Percentiles rank a stretch among this genome's conserved stretches.
These are phyloP conservation scores for Zhuqinia jingwanae DNA, from an alignment of 2,888 invertebrate species.

Conservation along the genomic window DNA sequence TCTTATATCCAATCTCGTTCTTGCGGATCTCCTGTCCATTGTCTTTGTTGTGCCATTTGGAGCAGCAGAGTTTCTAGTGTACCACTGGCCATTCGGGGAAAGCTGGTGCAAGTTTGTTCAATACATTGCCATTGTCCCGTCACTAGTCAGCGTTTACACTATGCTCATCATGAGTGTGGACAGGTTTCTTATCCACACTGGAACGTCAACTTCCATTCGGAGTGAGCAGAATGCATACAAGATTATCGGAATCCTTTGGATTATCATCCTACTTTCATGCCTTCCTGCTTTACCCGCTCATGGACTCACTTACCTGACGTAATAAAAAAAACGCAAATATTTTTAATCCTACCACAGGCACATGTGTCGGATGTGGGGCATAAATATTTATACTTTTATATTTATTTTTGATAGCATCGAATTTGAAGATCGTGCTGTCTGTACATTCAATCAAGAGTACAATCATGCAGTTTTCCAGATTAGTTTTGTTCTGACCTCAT, in stretches of 20 bases:
- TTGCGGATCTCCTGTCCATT: slow-evolving; percentile 95
- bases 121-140: slow-evolving; percentile 95
- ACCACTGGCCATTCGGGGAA: slow-evolving; percentile 95
- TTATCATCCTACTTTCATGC: slow-evolving; percentile 89
- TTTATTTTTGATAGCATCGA: slow-evolving; percentile 80
- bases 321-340: slow-evolving; percentile 78
- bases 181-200: slow-evolving; percentile 93
- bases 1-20: slow-evolving; percentile 93
- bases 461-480: slow-evolving; percentile 83
- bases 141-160: slow-evolving; percentile 96
- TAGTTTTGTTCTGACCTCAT: slow-evolving; percentile 93
- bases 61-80: slow-evolving; percentile 92
- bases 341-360: not conserved
- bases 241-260: slow-evolving; percentile 91
- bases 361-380: slow-evolving; percentile 6
- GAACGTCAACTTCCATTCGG: slow-evolving; percentile 91
- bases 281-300: slow-evolving; percentile 90
- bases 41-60: slow-evolving; percentile 97
- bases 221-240: slow-evolving; percentile 90
- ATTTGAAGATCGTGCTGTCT: slow-evolving; percentile 86
- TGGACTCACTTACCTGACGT: slow-evolving; percentile 87
- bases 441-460: slow-evolving; percentile 84
- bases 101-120: slow-evolving; percentile 93
- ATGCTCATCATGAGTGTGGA: slow-evolving; percentile 96
- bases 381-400: not conserved